A percentile compares a stretch with the other conserved stretches of the same genome.
Evolutionary conservation across 2,113 vertebrate genomes (phyloP).

Genomic region (Triplophysa rosa): DNA sequence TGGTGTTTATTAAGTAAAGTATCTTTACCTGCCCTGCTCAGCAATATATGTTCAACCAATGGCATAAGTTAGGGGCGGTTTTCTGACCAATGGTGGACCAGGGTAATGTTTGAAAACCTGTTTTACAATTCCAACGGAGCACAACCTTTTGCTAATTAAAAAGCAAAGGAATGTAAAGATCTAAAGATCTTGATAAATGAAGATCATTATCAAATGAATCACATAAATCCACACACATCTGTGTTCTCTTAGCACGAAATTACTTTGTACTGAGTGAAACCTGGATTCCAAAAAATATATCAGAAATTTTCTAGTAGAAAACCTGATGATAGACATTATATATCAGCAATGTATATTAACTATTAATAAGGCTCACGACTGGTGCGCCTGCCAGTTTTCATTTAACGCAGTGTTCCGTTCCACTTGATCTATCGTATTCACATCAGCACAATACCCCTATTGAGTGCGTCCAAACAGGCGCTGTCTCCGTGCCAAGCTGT

Average conservation of each 20-base stretch:
- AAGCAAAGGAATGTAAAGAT: neutral
- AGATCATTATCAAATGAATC: neutral
- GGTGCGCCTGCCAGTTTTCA: constrained; percentile 52
- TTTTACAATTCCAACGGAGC: neutral
- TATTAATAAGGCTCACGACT: constrained; percentile 54
- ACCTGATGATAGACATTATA: constrained; percentile 42
- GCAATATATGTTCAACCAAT: neutral
- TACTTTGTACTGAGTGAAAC: constrained; percentile 47
- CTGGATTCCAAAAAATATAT: constrained; percentile 9
- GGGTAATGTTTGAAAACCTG: too few relatives aligned
- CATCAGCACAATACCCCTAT: constrained; percentile 55
- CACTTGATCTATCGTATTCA: constrained; percentile 50
- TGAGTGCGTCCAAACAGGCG: constrained; percentile 53
- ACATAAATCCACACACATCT: neutral
- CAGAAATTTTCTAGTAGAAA: constrained; percentile 26
- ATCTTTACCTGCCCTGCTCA: neutral
- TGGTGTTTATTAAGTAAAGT: too few relatives aligned
- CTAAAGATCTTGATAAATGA: neutral
- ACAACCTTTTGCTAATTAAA: neutral
- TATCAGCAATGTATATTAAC: constrained; percentile 53
- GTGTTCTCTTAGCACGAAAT: constrained; percentile 17
- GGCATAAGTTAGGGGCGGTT: too few relatives aligned
- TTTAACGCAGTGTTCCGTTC: constrained; percentile 54
- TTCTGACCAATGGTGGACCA: too few relatives aligned
- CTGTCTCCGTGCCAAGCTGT: constrained; percentile 51